Evolutionary conservation across 2,888 invertebrate genomes (phyloP).

Genomic region (Zhuqinia jingwanae): DNA sequence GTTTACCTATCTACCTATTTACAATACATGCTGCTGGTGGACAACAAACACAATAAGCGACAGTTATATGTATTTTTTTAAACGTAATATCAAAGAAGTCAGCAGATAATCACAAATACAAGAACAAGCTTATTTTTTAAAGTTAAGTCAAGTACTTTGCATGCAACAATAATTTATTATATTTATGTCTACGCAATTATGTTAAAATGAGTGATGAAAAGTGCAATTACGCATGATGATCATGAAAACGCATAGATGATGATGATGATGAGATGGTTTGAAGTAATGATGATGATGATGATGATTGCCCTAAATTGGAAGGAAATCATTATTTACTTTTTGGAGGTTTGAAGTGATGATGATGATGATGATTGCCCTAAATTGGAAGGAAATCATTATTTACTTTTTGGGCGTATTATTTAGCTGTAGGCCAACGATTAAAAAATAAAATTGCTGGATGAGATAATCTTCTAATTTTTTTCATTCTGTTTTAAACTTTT

Average conservation of each 20-base stretch:
- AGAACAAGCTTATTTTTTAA: not conserved
- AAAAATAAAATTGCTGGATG: too few relatives aligned
- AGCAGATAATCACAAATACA: not conserved
- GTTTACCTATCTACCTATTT: not conserved
- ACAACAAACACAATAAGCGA: too few relatives aligned
- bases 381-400: not conserved
- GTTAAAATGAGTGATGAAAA: conserved; percentile 1
- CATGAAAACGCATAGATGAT: not conserved
- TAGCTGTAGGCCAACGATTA: too few relatives aligned
- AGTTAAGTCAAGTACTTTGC: not conserved
- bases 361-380: too few relatives aligned
- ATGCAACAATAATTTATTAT: conserved; percentile 3
- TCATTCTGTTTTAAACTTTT: too few relatives aligned
- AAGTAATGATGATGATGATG: not conserved
- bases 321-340: not conserved
- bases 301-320: not conserved
- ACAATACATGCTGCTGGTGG: not conserved
- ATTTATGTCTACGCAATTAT: conserved; percentile 5
- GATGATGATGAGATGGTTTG: not conserved
- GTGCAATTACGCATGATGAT: conserved; percentile 12
- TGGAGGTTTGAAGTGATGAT: too few relatives aligned
- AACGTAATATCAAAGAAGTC: not conserved
- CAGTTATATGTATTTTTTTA: too few relatives aligned
- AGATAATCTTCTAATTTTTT: too few relatives aligned
- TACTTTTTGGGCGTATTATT: not conserved